phyloP scores from a whole-genome alignment of 2,797 vertebrate species.

The Gila robusta region DNA sequence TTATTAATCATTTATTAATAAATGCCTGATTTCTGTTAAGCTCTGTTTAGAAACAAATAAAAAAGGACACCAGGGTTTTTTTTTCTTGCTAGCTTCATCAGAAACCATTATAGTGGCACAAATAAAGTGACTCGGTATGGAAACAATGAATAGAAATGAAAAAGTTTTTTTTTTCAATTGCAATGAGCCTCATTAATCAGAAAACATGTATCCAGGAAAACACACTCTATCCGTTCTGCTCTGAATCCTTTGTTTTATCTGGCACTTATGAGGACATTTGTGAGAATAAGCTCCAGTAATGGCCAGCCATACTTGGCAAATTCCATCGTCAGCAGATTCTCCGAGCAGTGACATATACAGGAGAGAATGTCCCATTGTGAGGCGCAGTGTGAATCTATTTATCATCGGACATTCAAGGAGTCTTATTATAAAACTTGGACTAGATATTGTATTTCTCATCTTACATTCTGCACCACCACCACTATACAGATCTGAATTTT shows the following conservation, averaged over 20 bases:
- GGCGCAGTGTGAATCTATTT: slow-evolving; percentile 34
- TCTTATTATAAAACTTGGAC: neutral
- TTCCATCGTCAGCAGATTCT: slow-evolving; percentile 35
- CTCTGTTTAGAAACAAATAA: slow-evolving; percentile 48
- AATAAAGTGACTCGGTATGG: slow-evolving; percentile 8
- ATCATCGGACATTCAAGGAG: slow-evolving; percentile 19
- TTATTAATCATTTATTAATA: neutral
- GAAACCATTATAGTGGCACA: slow-evolving; percentile 42
- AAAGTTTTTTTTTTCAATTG: slow-evolving; percentile 53
- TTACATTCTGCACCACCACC: neutral
- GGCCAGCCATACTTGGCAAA: slow-evolving; percentile 9
- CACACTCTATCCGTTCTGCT: slow-evolving; percentile 20
- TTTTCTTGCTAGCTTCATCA: slow-evolving; percentile 47
- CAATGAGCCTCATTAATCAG: slow-evolving; percentile 59
- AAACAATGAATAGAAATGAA: slow-evolving; percentile 35
- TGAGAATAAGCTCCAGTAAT: slow-evolving; percentile 18
- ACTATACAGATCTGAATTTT: neutral
- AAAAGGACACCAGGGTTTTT: slow-evolving; percentile 6
- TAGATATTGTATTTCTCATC: slow-evolving; percentile 1
- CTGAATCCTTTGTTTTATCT: slow-evolving; percentile 30
- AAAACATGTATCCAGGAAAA: slow-evolving; percentile 47
- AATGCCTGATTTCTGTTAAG: slow-evolving; percentile 47
- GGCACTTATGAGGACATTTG: slow-evolving; percentile 4
- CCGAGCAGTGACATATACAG: slow-evolving; percentile 2
- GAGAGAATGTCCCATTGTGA: slow-evolving; percentile 20